Evolutionary conservation across 2,113 vertebrate genomes (phyloP).

Genomic region (Mustela nigripes): DNA sequence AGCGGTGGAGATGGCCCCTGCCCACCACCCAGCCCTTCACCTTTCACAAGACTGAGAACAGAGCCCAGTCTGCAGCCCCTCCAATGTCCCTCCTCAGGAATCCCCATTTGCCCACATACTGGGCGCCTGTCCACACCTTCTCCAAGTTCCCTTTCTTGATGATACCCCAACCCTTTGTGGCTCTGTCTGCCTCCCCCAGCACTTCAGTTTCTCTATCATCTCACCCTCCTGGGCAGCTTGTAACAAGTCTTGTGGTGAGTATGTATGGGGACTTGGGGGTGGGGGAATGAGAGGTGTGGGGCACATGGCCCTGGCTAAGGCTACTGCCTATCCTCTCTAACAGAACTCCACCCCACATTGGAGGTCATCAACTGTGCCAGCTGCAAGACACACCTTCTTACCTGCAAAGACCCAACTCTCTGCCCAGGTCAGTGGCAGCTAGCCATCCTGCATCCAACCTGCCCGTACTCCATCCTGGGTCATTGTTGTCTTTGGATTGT

Average conservation of each 20-base stretch:
- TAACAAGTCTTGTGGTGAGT: slow-evolving; percentile 76
- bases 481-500: background rate
- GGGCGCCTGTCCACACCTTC: background rate
- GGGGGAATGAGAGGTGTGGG: background rate
- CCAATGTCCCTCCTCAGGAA: background rate
- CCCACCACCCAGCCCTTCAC: too few species aligned
- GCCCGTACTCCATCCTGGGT: accelerated
- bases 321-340: background rate
- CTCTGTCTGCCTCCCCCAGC: background rate
- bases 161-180: background rate
- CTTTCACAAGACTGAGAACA: too few species aligned
- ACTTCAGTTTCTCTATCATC: slow-evolving; percentile 62
- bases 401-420: slow-evolving; percentile 63
- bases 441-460: too few species aligned
- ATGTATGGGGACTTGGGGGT: background rate
- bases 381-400: slow-evolving; percentile 50
- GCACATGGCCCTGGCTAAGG: background rate
- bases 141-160: background rate
- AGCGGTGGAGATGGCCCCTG: background rate
- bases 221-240: slow-evolving; percentile 65
- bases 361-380: slow-evolving; percentile 53
- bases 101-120: background rate
- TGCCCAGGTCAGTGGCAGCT: slow-evolving; percentile 65
- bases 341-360: background rate
- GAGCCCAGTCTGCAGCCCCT: background rate